phyloP scores from a whole-genome alignment of 1,140 invertebrate species.

The Berghia stephanieae region DNA sequence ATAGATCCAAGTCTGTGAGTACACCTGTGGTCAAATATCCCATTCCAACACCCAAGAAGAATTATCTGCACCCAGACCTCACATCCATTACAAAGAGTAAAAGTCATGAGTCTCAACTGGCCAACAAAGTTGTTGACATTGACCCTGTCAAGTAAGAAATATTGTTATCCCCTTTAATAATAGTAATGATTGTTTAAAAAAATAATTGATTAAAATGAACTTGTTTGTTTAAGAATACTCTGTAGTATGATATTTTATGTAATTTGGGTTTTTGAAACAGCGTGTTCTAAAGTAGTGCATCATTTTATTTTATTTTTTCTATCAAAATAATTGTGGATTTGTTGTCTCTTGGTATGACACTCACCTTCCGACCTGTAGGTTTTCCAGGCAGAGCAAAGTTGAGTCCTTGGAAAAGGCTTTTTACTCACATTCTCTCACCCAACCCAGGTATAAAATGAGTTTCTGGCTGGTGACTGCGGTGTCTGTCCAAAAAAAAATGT shows the following conservation, averaged over 20 bases:
- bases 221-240: neutral
- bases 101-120: slow-evolving; percentile 90
- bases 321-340: too few species aligned
- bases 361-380: too few species aligned
- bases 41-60: slow-evolving; percentile 80
- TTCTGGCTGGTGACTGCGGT: too few species aligned
- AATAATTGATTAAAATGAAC: neutral
- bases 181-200: neutral
- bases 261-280: too few species aligned
- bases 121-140: slow-evolving; percentile 71
- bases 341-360: too few species aligned
- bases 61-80: slow-evolving; percentile 68
- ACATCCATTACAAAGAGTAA: slow-evolving; percentile 86
- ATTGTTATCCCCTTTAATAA: neutral
- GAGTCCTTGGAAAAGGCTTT: too few species aligned
- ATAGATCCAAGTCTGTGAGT: slow-evolving; percentile 45
- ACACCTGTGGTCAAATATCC: slow-evolving; percentile 73
- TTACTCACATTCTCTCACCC: too few species aligned
- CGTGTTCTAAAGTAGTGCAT: too few species aligned
- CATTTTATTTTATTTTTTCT: too few species aligned
- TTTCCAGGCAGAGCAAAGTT: too few species aligned
- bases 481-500: too few species aligned
- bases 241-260: neutral
- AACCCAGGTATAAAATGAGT: too few species aligned
- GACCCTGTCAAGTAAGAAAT: slow-evolving; percentile 48